Evolutionary conservation across 2,113 vertebrate genomes (phyloP).

Genomic region (Cyprinodon variegatus): DNA sequence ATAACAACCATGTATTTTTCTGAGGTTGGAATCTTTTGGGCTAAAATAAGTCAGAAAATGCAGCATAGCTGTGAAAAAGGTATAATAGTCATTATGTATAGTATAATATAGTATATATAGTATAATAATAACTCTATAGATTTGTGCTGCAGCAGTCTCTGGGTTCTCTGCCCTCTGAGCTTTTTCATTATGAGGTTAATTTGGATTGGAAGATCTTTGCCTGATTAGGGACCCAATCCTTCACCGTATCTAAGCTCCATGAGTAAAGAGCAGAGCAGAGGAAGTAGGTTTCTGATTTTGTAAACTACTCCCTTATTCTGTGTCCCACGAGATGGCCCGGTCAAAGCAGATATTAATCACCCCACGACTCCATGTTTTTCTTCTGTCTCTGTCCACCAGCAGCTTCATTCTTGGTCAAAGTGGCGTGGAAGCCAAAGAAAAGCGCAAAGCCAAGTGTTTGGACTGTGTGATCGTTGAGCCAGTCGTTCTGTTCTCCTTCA

Average conservation of each 20-base stretch:
- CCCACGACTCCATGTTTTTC: constrained; percentile 25
- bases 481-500: constrained; percentile 21
- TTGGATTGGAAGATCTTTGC: background rate
- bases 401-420: constrained; percentile 27
- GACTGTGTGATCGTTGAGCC: constrained; percentile 27
- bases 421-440: background rate
- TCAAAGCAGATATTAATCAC: constrained; percentile 23
- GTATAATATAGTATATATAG: too few species aligned
- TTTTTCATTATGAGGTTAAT: constrained; percentile 6
- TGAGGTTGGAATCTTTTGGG: background rate
- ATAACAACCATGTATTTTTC: background rate
- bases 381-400: constrained; percentile 43
- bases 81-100: background rate
- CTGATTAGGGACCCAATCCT: constrained; percentile 1
- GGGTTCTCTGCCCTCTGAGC: background rate
- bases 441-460: constrained; percentile 36
- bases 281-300: constrained; percentile 24
- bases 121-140: background rate
- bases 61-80: background rate
- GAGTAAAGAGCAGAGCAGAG: constrained; percentile 17
- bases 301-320: constrained; percentile 1
- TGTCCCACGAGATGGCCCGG: constrained; percentile 9
- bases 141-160: background rate
- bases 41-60: background rate
- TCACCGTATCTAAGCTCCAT: background rate